phyloP scores from a whole-genome alignment of 2,888 invertebrate genomes.

The Eristalis pertinax region DNA sequence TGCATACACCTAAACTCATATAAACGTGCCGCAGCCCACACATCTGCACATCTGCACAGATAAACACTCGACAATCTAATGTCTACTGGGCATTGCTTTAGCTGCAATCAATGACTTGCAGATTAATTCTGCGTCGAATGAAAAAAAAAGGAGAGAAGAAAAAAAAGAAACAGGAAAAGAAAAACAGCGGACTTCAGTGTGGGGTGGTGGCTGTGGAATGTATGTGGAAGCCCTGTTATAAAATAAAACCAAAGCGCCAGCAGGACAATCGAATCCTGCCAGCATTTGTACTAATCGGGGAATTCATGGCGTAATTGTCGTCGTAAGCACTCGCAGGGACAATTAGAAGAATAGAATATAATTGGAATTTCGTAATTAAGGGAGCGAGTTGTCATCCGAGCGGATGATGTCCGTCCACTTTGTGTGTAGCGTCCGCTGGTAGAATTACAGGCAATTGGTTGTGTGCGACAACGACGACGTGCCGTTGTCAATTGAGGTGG shows the following conservation, averaged over 20 bases:
- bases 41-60: slow-evolving; percentile 3
- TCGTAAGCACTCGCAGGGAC: slow-evolving; percentile 50
- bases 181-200: neutral
- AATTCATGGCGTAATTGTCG: slow-evolving; percentile 57
- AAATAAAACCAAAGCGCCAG: neutral
- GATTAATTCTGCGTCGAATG: slow-evolving; percentile 51
- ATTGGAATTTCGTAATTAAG: slow-evolving; percentile 57
- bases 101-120: slow-evolving; percentile 61
- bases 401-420: neutral
- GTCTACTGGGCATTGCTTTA: slow-evolving; percentile 29
- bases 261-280: slow-evolving; percentile 24
- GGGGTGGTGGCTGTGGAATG: neutral
- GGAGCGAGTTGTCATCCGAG: neutral
- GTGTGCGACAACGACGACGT: neutral
- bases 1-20: too few species aligned
- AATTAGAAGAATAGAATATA: slow-evolving; percentile 53
- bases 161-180: neutral
- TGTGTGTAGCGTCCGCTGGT: neutral
- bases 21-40: neutral
- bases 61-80: slow-evolving; percentile 12
- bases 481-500: neutral
- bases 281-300: slow-evolving; percentile 49
- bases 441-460: slow-evolving; percentile 7
- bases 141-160: neutral
- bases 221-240: neutral